Conservation (phyloP, 1,140 invertebrate species). For the Carposina sasakii region DNA sequence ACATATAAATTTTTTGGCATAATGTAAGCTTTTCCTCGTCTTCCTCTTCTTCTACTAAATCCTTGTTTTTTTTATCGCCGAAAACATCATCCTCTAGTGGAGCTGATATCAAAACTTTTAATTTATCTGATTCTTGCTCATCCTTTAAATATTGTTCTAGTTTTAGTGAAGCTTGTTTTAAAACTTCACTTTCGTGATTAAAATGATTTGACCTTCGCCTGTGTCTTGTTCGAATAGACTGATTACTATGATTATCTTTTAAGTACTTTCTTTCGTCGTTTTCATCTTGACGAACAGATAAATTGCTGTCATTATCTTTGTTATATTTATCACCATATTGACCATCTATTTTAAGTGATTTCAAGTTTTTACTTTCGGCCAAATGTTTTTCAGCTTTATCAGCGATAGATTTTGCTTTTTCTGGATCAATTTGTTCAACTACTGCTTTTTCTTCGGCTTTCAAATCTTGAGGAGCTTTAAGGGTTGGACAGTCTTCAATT, state of each 20-base stretch:
- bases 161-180: constrained; percentile 65
- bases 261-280: constrained; percentile 56
- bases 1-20: constrained; percentile 70
- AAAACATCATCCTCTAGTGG: constrained; percentile 37
- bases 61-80: constrained; percentile 28
- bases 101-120: constrained; percentile 41
- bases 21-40: constrained; percentile 58
- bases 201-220: constrained; percentile 61
- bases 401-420: constrained; percentile 52
- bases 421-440: constrained; percentile 55
- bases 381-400: constrained; percentile 56
- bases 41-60: constrained; percentile 24
- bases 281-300: constrained; percentile 53
- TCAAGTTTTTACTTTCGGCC: constrained; percentile 49
- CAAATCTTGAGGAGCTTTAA: constrained; percentile 67
- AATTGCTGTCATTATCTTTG: constrained; percentile 59
- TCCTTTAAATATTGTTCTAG: constrained; percentile 61
- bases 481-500: constrained; percentile 65
- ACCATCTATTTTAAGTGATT: constrained; percentile 59
- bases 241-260: constrained; percentile 62
- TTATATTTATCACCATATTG: constrained; percentile 58
- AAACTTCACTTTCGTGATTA: constrained; percentile 63
- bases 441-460: constrained; percentile 67
- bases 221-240: constrained; percentile 42
- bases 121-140: constrained; percentile 41